Base-by-base conservation (phyloP, 2,113 vertebrate species). In the Atherinomorus stipes region DNA sequence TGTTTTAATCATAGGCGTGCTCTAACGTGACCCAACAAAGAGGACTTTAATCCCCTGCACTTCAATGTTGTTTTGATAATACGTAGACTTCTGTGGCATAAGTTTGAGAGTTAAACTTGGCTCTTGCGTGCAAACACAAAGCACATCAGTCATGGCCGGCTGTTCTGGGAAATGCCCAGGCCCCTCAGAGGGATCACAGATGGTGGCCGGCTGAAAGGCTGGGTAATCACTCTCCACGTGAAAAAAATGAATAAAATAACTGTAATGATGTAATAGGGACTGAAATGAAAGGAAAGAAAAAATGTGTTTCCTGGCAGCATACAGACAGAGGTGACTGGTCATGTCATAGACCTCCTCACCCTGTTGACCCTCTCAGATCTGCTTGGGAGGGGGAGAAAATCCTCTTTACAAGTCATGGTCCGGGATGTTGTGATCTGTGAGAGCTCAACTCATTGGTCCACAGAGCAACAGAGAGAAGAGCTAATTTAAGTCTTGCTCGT, bases 131-230 rank as follows among this genome's bases (percentile, higher is more conserved):
- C 51, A 28, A 73, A 62, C 74, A 42, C 58, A 58, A 28, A 71
- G 71, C 26, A 6, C 74, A 87, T 75, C 73, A 74, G 68, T 80
- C 66, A 74, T 65, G 56, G 69, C 71, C 42, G 44, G 52, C 74
- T 89, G 86, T 83, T 81, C 80, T 65, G 83, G 81, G 81, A 88
- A 80, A 68, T 71, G 68, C 69, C 74, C 56, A 25, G 67, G 66
- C 74, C 83, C 66, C 73, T 79, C 71, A 76, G 83, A 62, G 1
- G 67, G 53, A 86, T 80, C 84, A 84, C 89, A 92, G 91, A 90
- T 88, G 89, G 88, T 84, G 74, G 75, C 72, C 42, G 57, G 63
- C 77, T 84, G 76, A 88, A 90, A 81, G 54, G 62, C 81, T 68
- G 60, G 80, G 90, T 89, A 90, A 92, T 90, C 86, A 81, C 65